phyloP scores from a whole-genome alignment of 1,140 invertebrate genomes.

The Drosophila ohnishii region DNA sequence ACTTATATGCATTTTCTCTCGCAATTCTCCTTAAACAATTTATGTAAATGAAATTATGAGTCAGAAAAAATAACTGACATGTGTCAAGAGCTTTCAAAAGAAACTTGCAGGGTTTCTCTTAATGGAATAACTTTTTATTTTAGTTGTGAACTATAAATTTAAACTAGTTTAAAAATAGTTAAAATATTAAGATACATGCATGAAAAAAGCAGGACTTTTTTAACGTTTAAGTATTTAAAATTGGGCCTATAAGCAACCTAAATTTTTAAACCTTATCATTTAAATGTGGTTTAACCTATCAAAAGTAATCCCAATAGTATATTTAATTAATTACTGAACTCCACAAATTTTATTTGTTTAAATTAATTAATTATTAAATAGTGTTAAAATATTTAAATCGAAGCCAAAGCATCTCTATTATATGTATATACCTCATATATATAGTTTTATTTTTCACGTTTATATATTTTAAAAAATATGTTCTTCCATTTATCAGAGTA shows the following conservation, averaged over 20 bases:
- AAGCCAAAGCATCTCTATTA: too few species aligned
- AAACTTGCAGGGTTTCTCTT: background rate
- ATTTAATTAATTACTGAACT: too few species aligned
- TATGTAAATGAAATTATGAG: background rate
- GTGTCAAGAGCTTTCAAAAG: constrained; percentile 1
- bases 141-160: background rate
- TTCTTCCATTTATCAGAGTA: background rate
- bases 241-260: background rate
- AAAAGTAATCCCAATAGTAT: too few species aligned
- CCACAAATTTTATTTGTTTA: too few species aligned
- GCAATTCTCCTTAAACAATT: background rate
- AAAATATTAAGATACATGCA: background rate
- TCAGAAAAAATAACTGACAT: background rate
- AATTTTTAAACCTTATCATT: too few species aligned
- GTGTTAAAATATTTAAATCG: too few species aligned
- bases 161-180: background rate
- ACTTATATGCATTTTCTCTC: background rate
- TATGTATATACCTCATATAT: too few species aligned
- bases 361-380: too few species aligned
- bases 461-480: background rate
- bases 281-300: too few species aligned
- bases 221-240: background rate
- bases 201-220: too few species aligned
- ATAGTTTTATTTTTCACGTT: background rate
- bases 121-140: background rate